These are phyloP conservation scores for Tyria jacobaeae DNA, from an alignment of 2,888 invertebrate species.

Conservation along the genomic window DNA sequence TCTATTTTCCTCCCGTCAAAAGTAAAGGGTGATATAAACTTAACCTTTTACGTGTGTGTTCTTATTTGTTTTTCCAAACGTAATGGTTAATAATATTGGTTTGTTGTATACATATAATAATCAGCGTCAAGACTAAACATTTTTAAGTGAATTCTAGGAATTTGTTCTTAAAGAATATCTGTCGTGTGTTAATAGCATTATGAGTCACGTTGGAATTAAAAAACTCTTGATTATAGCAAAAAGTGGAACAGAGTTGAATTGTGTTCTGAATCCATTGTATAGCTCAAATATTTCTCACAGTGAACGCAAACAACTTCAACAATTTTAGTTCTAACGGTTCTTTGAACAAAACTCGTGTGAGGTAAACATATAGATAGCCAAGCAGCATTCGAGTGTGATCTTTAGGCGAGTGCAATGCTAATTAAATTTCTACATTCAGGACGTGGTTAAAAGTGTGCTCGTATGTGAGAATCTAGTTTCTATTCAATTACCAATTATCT, in stretches of 20 bases:
- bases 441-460: constrained; percentile 27
- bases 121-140: constrained; percentile 8
- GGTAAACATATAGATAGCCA: constrained; percentile 38
- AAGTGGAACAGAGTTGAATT: constrained; percentile 38
- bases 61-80: constrained; percentile 37
- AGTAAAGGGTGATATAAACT: constrained; percentile 46
- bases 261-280: constrained; percentile 49
- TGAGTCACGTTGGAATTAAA: constrained; percentile 21
- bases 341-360: constrained; percentile 56
- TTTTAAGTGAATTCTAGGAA: constrained; percentile 5
- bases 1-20: constrained; percentile 45
- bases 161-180: constrained; percentile 16
- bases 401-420: constrained; percentile 44
- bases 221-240: constrained; percentile 33
- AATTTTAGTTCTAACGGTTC: constrained; percentile 64
- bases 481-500: constrained; percentile 51
- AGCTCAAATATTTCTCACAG: constrained; percentile 51
- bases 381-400: constrained; percentile 47
- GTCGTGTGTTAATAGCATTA: constrained; percentile 16
- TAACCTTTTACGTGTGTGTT: constrained; percentile 25
- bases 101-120: constrained; percentile 9
- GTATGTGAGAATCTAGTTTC: constrained; percentile 50
- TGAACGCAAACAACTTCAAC: constrained; percentile 52
- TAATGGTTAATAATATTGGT: constrained; percentile 15
- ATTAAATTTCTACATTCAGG: constrained; percentile 27